Evolutionary conservation across 2,113 vertebrate species (phyloP).

Genomic region (Odocoileus virginianus): DNA sequence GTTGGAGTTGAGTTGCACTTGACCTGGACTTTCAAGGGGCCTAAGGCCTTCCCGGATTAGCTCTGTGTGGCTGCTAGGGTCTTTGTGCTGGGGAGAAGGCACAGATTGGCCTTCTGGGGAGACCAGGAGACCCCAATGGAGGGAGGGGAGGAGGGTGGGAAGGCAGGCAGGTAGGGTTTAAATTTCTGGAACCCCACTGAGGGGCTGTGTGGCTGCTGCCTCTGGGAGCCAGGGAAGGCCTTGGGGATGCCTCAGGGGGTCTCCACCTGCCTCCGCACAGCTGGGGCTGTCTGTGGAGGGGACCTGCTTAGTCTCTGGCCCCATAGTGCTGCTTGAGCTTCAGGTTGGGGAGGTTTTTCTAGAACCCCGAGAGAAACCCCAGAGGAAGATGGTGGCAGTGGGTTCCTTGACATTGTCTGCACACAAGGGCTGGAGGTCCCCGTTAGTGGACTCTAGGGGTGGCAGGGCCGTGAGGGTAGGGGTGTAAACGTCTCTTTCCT

Average conservation of each 20-base stretch:
- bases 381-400: neutral
- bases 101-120: neutral
- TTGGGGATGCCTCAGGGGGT: neutral
- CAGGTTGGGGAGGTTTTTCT: neutral
- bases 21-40: neutral
- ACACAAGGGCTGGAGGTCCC: accelerated
- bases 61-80: too few species aligned
- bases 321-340: neutral
- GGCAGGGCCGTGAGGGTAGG: neutral
- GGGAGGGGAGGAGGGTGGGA: accelerated
- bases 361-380: neutral
- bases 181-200: neutral
- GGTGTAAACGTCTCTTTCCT: neutral
- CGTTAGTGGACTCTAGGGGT: accelerated
- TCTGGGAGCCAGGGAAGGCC: neutral
- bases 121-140: neutral
- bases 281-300: neutral
- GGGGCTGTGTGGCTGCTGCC: neutral
- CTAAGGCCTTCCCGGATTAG: neutral
- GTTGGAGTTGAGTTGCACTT: neutral
- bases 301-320: neutral
- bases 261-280: neutral
- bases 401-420: neutral
- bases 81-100: neutral
- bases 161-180: neutral